Base-by-base conservation (phyloP, 1,140 invertebrate species). In the Drosophila parabipectinata region DNA sequence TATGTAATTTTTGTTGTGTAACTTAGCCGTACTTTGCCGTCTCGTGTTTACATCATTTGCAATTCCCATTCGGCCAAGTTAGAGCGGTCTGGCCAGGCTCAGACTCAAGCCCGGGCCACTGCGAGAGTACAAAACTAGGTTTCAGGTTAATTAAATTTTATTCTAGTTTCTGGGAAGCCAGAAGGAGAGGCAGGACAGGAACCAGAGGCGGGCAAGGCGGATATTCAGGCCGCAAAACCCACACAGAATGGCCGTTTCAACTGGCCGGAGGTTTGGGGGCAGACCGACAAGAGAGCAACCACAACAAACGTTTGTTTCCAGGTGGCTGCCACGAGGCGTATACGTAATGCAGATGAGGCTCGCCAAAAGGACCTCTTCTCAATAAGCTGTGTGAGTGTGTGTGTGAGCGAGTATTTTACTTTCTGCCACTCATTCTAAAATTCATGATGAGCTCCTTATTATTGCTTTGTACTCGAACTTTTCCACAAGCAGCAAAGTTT, bases 141-240 rank as follows among this genome's bases (percentile, higher is more conserved):
- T 64, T 77, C 64, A 58, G 66, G 66, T 71, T 77, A 77, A 77
- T 78, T 78, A 78, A 78, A 57, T 78, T 78, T 62, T 78, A 78
- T 72, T 78, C 61, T 56, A 71, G 45, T 59, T 58, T 50, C 54
- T 28, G 54, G 37, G 30, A 44, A 55, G 44, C 63, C 66, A 64
- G 51, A 69, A 32, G 63, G 56, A 10, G 14, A 30, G 12, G 9
- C 21, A 21, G 9, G 26, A 4, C 4, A 39, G 37, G 1, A 18
- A 6, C 3, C 44, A 45, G 1, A 12, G n/a, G 28, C 53, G 8
- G 30, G 39, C 21, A 37, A 37, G 34, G 34, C 34, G 34, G 34
- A 18, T 44, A 39, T 26, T n/a, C 39, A 50, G 45, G 63, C 66
- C 66, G 44, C 66, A 69, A 69, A 68, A 57, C 51, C 51, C 66